Base-by-base conservation (phyloP, 2,888 invertebrate species). In the Lymantria monacha region DNA sequence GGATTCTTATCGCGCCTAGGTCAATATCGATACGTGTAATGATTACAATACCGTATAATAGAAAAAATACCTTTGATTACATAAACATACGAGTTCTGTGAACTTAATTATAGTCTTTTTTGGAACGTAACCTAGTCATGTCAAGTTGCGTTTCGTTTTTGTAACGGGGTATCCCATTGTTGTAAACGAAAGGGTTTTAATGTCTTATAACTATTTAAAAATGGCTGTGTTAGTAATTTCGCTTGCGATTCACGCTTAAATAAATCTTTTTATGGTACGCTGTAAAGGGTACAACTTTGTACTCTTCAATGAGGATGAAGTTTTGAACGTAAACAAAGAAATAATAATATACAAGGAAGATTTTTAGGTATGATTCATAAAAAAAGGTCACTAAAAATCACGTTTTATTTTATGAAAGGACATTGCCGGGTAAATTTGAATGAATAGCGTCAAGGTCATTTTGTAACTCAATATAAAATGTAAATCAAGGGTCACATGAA, bases 1-100 rank as follows among this genome's bases (percentile, higher is more conserved):
- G 48, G 49, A 82, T 81, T 74, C 83, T 49, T 38, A 36, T 50
- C 70, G 68, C 71, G 79, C 72, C 56, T 72, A 62, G 83, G 82
- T 76, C 81, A 76, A 69, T 63, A 72, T 61, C 70, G 61, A 22
- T 31, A 50, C 74, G 72, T 63, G 71, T 56, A 51, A 48, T 55
- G 49, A 44, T 48, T 48, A 38, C 51, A 49, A 14, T 36, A 43
- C 8, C 13, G 38, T 40, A 49, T 38, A 41, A 64, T 61, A 53
- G 52, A 48, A 58, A n/a, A 58, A 69, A 66, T 53, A 13, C 49
- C 43, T 46, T 38, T 30, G 46, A 48, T 67, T 66, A 55, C 67
- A 66, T 58, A 66, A 69, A 58, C 15, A 9, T 63, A 69, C 67
- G 64, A 63, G 67, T 38, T 49, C 50, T 7, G 56, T 44, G 49